Evolutionary conservation across 2,797 vertebrate species (phyloP), one percentile per base, ranked within the genome.

Genomic region (Sylvilagus floridanus): DNA sequence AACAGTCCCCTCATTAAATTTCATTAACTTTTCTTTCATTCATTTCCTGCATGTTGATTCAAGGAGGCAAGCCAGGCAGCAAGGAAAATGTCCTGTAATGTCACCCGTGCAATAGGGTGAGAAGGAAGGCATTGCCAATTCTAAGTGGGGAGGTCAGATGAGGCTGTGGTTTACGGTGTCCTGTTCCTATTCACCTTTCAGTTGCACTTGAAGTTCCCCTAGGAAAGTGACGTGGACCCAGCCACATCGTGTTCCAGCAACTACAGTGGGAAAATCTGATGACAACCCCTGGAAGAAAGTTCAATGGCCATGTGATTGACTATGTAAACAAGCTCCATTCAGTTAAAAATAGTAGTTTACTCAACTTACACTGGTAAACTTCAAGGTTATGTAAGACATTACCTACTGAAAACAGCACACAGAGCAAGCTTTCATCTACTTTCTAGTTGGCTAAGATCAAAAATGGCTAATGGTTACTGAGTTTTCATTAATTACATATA

Each of bases 351-450:
- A 84, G 71, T 1, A n/a, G 35, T n/a, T 83, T 66, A 30, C 16
- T 65, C n/a, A 65, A 62, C 52, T 47, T 72, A 60, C 47, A 50
- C 3, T 14, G 62, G 60, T 78, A 24, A 1, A 8, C 35, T 42
- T 52, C 60, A 35, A 73, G 8, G 14, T 95, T 75, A 50, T 62
- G 14, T 26, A 21, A 82, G 22, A 75, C 26, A 72, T n/a, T 26
- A 16, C 30, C 76, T 73, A 42, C 65, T 87, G 42, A 88, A 95
- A 95, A 90, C 84, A 94, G 72, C 71, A 96, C 57, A 60, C 4
- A 28, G 28, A 83, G 63, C 10, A 65, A 92, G 47, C 73, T 62
- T 65, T 17, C 75, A 85, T 91, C 24, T 9, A 13, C 17, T 68
- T 82, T 77, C 79, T 75, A 47, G 32, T 28, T 62, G 26, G 69